A percentile compares a stretch with the other conserved stretches of the same genome.
phyloP scores from a whole-genome alignment of 2,113 vertebrate genomes.

The Pygathrix nemaeus region DNA sequence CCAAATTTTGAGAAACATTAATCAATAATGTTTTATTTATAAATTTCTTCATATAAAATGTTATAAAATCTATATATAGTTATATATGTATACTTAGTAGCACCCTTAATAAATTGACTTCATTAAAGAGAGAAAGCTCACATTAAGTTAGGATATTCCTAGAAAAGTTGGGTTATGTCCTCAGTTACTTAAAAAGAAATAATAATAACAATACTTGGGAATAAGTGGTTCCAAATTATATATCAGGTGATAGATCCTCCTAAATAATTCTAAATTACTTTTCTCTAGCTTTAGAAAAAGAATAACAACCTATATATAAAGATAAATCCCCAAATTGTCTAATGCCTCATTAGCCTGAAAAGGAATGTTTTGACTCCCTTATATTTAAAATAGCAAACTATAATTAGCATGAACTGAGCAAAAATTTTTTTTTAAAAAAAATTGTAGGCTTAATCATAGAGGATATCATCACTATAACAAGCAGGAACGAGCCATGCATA shows the following conservation, averaged over 20 bases:
- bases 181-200: neutral
- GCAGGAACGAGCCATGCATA: neutral
- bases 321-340: conserved; percentile 11
- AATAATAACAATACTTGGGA: neutral
- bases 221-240: conserved; percentile 29
- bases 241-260: neutral
- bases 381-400: neutral
- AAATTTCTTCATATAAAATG: conserved; percentile 15
- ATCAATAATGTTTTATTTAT: conserved; percentile 9
- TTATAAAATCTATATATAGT: neutral
- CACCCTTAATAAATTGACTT: neutral
- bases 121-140: neutral
- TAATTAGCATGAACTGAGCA: conserved; percentile 33
- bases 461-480: neutral
- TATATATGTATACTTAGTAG: neutral
- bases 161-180: neutral
- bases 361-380: neutral
- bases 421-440: neutral
- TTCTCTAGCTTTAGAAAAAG: conserved; percentile 11
- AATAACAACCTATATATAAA: conserved; percentile 40
- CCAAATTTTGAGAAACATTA: neutral
- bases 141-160: conserved; percentile 3
- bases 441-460: neutral
- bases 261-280: conserved; percentile 22
- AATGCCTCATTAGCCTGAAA: conserved; percentile 35